Conservation (phyloP, 2,113 vertebrate species). For the Oostethus manadensis region DNA sequence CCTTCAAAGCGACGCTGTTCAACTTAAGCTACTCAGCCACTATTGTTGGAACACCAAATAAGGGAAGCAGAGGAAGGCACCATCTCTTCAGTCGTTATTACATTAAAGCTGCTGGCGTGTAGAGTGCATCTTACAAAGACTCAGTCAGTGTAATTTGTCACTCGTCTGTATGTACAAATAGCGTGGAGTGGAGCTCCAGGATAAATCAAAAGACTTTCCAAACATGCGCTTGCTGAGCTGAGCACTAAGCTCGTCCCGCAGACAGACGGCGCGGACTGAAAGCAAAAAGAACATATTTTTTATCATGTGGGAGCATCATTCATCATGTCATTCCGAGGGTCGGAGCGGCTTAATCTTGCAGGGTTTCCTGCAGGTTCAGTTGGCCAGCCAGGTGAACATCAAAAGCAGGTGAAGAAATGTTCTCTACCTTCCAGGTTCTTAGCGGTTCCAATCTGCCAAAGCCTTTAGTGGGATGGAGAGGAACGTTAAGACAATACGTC, state of each 20-base stretch:
- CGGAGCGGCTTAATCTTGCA: constrained; percentile 22
- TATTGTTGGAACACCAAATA: constrained; percentile 6
- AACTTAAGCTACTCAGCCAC: background rate
- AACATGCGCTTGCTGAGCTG: constrained; percentile 25
- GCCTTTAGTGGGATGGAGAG: background rate
- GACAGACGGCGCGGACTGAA: constrained; percentile 14
- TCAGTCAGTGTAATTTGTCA: no score
- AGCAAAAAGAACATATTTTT: constrained; percentile 12
- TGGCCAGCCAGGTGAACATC: constrained; percentile 21
- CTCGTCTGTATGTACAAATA: background rate
- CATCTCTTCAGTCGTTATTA: background rate
- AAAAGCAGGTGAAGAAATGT: constrained; percentile 20
- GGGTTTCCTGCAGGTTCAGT: constrained; percentile 9
- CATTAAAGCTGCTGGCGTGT: background rate
- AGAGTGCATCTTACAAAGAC: background rate
- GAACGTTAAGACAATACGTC: background rate
- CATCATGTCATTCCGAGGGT: constrained; percentile 31
- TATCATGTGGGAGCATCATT: no score
- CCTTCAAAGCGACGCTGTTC: background rate
- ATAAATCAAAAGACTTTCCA: constrained; percentile 22
- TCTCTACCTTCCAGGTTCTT: constrained; percentile 17
- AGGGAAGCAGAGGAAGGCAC: background rate
- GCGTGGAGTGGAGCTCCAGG: background rate
- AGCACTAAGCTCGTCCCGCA: constrained; percentile 23
- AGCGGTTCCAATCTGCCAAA: constrained; percentile 4